phyloP scores from a whole-genome alignment of 1,140 invertebrate species.

The Diorhabda sublineata region DNA sequence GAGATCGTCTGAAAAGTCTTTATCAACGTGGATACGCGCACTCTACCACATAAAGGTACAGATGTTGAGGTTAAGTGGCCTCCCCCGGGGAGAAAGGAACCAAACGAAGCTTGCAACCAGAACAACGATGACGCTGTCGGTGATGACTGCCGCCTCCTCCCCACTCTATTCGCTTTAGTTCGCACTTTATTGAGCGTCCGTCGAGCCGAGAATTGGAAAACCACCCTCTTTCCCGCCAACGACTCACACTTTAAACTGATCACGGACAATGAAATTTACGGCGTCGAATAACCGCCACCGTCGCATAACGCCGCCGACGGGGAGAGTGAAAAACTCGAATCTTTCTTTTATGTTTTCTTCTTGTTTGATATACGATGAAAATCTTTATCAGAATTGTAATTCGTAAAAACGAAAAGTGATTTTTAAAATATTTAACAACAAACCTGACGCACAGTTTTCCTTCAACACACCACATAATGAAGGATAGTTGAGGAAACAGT shows the following conservation, averaged over 20 bases:
- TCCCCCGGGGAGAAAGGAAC: constrained; percentile 32
- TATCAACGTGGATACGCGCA: constrained; percentile 8
- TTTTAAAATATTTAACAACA: too few relatives aligned
- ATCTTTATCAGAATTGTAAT: too few relatives aligned
- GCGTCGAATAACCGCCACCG: constrained; percentile 22
- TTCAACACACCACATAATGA: too few relatives aligned
- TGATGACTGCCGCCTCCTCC: background rate
- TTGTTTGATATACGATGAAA: background rate
- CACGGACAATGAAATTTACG: constrained; percentile 47
- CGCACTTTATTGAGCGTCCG: constrained; percentile 48
- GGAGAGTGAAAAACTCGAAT: constrained; percentile 36
- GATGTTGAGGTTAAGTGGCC: constrained; percentile 25
- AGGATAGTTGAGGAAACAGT: too few relatives aligned
- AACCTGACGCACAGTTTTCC: too few relatives aligned
- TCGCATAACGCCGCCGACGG: background rate
- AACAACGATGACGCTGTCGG: constrained; percentile 37
- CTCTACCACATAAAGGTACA: constrained; percentile 13
- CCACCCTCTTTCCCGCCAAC: constrained; percentile 37
- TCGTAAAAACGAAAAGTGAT: too few relatives aligned
- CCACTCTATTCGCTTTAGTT: constrained; percentile 43
- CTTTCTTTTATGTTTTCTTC: constrained; percentile 20
- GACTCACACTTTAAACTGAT: constrained; percentile 46
- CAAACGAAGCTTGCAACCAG: constrained; percentile 47
- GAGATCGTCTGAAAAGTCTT: constrained; percentile 9
- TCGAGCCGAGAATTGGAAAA: constrained; percentile 46